Conservation (phyloP, 2,888 invertebrate genomes). For the Poecilobothrus nobilitatus region DNA sequence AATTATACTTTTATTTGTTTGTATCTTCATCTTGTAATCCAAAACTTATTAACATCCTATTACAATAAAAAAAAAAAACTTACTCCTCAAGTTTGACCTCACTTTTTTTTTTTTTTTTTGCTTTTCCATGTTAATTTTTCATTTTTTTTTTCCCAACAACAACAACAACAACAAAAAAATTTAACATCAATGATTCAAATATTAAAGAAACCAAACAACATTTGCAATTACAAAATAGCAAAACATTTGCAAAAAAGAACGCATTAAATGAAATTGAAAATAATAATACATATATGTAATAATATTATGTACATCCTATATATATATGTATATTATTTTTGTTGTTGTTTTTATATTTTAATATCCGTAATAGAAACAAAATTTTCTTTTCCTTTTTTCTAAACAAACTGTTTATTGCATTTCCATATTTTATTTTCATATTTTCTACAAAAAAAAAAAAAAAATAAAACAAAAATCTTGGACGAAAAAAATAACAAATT, state of each 20-base stretch:
- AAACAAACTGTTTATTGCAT: too few relatives aligned
- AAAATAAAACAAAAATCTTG: too few relatives aligned
- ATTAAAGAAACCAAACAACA: not conserved
- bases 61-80: not conserved
- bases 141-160: not conserved
- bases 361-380: not conserved
- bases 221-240: too few relatives aligned
- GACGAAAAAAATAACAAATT: too few relatives aligned
- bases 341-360: not conserved
- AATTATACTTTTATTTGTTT: too few relatives aligned
- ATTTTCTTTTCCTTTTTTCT: too few relatives aligned
- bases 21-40: not conserved
- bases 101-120: not conserved
- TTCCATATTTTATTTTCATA: not conserved
- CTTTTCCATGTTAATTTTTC: too few relatives aligned
- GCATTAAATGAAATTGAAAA: not conserved
- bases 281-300: not conserved
- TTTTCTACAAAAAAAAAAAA: not conserved
- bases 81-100: not conserved
- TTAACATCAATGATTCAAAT: not conserved
- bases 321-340: too few relatives aligned
- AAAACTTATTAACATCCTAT: not conserved
- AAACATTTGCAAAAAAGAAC: not conserved
- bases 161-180: not conserved
- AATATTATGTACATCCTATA: too few relatives aligned